Percentiles rank a stretch among this genome's conserved stretches.
Evolutionary conservation across 2,797 vertebrate species (phyloP).

Genomic region (Typhlichthys eigenmanni): DNA sequence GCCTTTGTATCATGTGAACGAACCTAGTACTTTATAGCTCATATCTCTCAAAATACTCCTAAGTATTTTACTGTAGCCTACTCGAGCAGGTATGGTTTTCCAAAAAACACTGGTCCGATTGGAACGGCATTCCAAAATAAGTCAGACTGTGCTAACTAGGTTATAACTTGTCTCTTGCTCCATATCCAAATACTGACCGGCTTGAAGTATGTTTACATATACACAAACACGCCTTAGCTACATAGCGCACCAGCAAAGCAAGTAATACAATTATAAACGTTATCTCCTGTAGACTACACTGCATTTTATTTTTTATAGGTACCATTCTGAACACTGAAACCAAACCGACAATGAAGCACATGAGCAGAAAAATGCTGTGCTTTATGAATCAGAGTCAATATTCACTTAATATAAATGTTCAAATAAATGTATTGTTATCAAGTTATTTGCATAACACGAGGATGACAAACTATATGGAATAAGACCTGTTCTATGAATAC

Average conservation of each 20-base stretch:
- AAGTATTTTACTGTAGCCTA: too few species aligned
- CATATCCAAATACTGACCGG: background rate
- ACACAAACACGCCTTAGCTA: background rate
- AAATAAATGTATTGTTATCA: constrained; percentile 64
- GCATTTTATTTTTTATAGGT: too few species aligned
- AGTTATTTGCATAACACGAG: constrained; percentile 4
- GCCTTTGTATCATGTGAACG: too few species aligned
- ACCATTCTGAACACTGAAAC: background rate
- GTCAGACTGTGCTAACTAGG: constrained; percentile 4
- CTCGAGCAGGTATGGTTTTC: too few species aligned
- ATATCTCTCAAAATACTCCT: too few species aligned
- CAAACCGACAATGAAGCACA: background rate
- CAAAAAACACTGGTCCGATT: constrained; percentile 3
- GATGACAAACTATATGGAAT: too few species aligned
- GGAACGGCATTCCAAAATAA: background rate
- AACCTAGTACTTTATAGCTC: too few species aligned
- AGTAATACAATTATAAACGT: too few species aligned
- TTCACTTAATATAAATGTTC: constrained; percentile 25
- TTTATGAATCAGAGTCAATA: constrained; percentile 15
- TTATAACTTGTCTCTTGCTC: constrained; percentile 8
- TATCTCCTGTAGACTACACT: too few species aligned
- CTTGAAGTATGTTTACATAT: background rate
- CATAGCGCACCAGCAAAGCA: background rate
- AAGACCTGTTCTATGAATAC: too few species aligned
- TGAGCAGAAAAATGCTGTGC: background rate